Base-by-base conservation (phyloP, 2,888 invertebrate species). In the Limnephilus rhombicus region DNA sequence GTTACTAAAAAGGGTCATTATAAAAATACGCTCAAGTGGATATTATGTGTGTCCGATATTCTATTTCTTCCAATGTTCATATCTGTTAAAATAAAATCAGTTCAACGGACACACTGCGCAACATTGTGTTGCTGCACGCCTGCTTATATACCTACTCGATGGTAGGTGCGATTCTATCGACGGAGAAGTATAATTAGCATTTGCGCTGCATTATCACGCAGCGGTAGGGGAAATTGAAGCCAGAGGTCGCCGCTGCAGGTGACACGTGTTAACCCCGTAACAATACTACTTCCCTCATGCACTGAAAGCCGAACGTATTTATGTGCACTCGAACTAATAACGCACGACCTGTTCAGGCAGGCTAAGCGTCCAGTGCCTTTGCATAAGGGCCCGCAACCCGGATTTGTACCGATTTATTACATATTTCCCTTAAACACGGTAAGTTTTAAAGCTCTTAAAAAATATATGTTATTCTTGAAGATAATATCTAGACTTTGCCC, bases 211-310 rank as follows among this genome's bases (percentile, higher is more conserved):
- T 87, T 87, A 49, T 87, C 29, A 87, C 49, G 87, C 49, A 87
- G 68, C 29, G 15, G 15, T 87, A 49, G 31, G 87, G 45, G 31
- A 31, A 87, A 87, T 29, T 24, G 68, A 86, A 86, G 45, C 87
- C n/a, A 31, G 49, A 53, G n/a, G 53, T 87, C 31, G 68, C 31
- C 29, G 15, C 7, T 87, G 87, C 87, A 87, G 49, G 15, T 49
- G 87, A 87, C 87, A 87, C 87, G 87, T 87, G 87, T 87, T 87
- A 53, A 87, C 53, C 87, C 24, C 49, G 87, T 87, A 87, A 87
- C 87, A 87, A 87, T 87, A 87, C 87, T 49, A 87, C 87, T 87
- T 53, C 53, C 87, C 49, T 24, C 34, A 2, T 53, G 12, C 49
- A n/a, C 87, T 24, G 29, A n/a, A 11, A 24, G 85, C 83, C 31